Evolutionary conservation across 2,888 invertebrate species (phyloP).

Genomic region (Tipula unca): DNA sequence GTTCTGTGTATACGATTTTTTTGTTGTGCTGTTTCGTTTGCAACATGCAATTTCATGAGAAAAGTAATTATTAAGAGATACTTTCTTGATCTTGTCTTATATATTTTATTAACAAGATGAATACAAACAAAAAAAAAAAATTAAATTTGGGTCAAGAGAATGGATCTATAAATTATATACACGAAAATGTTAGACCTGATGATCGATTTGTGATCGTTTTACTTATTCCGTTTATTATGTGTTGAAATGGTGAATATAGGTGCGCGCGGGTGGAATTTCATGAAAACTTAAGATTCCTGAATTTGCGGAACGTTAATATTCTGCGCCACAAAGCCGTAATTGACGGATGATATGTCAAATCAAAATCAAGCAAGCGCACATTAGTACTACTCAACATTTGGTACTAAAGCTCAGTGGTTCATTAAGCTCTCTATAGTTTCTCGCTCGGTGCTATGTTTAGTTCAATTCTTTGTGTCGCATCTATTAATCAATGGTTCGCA

Average conservation of each 20-base stretch:
- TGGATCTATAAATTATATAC: not conserved
- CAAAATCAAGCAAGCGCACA: too few relatives aligned
- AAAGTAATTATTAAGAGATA: slow-evolving; percentile 14
- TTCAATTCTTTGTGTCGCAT: too few relatives aligned
- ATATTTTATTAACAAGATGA: not conserved
- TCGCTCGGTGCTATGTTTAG: too few relatives aligned
- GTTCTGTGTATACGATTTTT: not conserved
- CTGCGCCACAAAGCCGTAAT: too few relatives aligned
- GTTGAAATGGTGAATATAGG: not conserved
- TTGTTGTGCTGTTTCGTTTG: not conserved
- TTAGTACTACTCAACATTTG: too few relatives aligned
- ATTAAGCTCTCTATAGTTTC: too few relatives aligned
- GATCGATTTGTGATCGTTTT: not conserved
- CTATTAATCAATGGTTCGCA: too few relatives aligned
- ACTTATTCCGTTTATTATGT: not conserved
- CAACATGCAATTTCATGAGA: not conserved
- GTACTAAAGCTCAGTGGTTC: too few relatives aligned
- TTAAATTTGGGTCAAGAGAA: not conserved
- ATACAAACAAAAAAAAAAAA: not conserved
- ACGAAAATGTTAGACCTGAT: not conserved
- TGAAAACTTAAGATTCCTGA: too few relatives aligned
- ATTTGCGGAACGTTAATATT: too few relatives aligned
- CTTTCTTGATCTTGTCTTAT: not conserved
- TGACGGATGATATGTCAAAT: too few relatives aligned
- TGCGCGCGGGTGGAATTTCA: not conserved